Base-by-base conservation (phyloP, 1,140 invertebrate species). In the Drosophila ambigua region DNA sequence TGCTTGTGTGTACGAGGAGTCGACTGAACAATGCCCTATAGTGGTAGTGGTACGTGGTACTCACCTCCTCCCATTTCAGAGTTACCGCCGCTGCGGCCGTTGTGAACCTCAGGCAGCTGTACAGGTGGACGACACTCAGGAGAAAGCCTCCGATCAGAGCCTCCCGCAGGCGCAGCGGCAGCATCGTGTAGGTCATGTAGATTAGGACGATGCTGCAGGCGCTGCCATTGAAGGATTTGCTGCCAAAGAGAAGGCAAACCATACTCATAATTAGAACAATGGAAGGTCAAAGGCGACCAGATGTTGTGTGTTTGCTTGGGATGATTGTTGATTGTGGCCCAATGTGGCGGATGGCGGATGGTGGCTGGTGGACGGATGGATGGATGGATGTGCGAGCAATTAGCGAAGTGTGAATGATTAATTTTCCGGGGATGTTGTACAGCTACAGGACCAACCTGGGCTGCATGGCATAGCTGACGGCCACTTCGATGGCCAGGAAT, bases 101-200 rank as follows among this genome's bases (percentile, higher is more conserved):
- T 5, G 54, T 54, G 68, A 78, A 62, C 48, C 77, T 68, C 28
- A 91, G 71, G 61, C 72, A 92, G 57, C 92, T 92, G 74, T 93
- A 91, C 41, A 97, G 92, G 91, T 97, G 96, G 63, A 95, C 93
- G 23, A 94, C 87, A 15, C 94, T 94, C 64, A 96, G 94, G 4
- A 95, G 87, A 2, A 95, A 82, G 16, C 97, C 97, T 24, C 95
- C 95, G 31, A 96, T 91, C 26, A 96, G 93, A 20, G 96, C 96
- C 88, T 97, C 95, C 72, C 96, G 94, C 72, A 98, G 94, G 52
- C 96, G 93, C 43, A 98, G 94, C 2, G 97, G 97, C 60, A 98
- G 94, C 72, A 98, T 94, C 0, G 97, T 96, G 88, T 98, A 98
- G 26, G 96, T 96, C 92, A 98, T 94, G 92, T 98, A 98, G 48